Percentiles rank a stretch among this genome's conserved stretches.
Evolutionary conservation across 2,888 invertebrate genomes (phyloP).

Genomic region (Thecocarcelia acutangulata): DNA sequence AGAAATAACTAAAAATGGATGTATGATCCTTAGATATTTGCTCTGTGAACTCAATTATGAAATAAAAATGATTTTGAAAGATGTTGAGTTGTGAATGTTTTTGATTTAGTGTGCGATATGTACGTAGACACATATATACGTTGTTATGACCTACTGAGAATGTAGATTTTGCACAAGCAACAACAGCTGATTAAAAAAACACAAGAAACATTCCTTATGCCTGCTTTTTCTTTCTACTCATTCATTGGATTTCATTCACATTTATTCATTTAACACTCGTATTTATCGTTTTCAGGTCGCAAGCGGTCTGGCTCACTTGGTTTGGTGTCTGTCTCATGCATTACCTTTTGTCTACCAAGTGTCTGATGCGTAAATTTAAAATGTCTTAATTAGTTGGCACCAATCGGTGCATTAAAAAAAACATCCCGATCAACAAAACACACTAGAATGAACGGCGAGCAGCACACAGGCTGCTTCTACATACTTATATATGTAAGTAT

Average conservation of each 20-base stretch:
- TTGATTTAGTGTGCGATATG: too few relatives aligned
- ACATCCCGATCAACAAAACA: conserved; percentile 37
- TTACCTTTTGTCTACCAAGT: conserved; percentile 61
- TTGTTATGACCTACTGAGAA: conserved; percentile 13
- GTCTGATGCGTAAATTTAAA: conserved; percentile 61
- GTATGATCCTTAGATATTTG: too few relatives aligned
- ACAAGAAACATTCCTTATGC: neutral
- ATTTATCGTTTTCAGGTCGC: conserved; percentile 22
- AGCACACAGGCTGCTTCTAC: too few relatives aligned
- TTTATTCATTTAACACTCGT: conserved; percentile 9
- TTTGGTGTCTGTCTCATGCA: conserved; percentile 34
- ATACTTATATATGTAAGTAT: too few relatives aligned
- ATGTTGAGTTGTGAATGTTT: too few relatives aligned
- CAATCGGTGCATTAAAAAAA: conserved; percentile 52
- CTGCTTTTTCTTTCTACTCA: conserved; percentile 2
- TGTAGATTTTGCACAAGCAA: conserved; percentile 16
- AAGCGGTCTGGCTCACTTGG: conserved; percentile 21
- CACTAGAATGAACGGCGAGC: conserved; percentile 13
- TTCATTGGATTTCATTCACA: conserved; percentile 23
- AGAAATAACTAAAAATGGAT: too few relatives aligned
- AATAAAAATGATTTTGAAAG: too few relatives aligned
- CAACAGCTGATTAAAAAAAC: conserved; percentile 36
- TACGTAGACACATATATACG: too few relatives aligned
- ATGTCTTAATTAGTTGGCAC: conserved; percentile 62
- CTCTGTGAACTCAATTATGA: too few relatives aligned